Evolutionary conservation across 2,888 invertebrate genomes (phyloP), one percentile per base, ranked within the genome.

Genomic region (Onthophagus sagittarius): DNA sequence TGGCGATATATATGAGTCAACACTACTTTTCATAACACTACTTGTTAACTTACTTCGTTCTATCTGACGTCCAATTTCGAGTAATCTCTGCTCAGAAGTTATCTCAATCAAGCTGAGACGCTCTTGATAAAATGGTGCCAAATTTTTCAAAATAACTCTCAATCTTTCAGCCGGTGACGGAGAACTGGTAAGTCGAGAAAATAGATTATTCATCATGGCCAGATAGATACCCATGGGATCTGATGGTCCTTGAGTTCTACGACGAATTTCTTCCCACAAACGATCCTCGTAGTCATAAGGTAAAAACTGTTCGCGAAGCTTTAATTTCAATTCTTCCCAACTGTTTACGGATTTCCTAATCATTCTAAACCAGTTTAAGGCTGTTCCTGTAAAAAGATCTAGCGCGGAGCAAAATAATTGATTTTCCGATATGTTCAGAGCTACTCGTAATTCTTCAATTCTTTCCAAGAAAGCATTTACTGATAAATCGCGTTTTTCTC

Each of bases 151-250:
- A 39, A 73, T 9, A 31, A 76, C 33, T 15, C 71, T 65, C n/a
- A 74, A 13, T 62, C 71, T 15, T 3, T 63, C 62, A 0, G 63
- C 5, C 23, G 75, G 71, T 9, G 70, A 32, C 9, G 72, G 63
- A 11, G 62, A 33, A 15, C 31, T 23, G 9, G 71, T 65, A 62
- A 76, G 53, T 23, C 74, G 62, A 15, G 62, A 62, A 31, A 76
- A 76, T 14, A 75, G 67, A 32, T 71, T 65, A n/a, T 53, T 69
- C 75, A 77, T 74, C 0, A 71, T 13, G 1, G 73, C 70, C 6
- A 75, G 39, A 65, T 76, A 76, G 1, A 76, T 14, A 11, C 74
- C 75, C 15, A 77, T 75, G 3, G 72, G 67, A 69, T 77, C 75
- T 9, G 70, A 53, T 7, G 33, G 14, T 9, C 75, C 74, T 53